Percentiles rank a stretch among this genome's conserved stretches.
phyloP scores from a whole-genome alignment of 2,888 invertebrate species.

The Dermolepida albohirtum region DNA sequence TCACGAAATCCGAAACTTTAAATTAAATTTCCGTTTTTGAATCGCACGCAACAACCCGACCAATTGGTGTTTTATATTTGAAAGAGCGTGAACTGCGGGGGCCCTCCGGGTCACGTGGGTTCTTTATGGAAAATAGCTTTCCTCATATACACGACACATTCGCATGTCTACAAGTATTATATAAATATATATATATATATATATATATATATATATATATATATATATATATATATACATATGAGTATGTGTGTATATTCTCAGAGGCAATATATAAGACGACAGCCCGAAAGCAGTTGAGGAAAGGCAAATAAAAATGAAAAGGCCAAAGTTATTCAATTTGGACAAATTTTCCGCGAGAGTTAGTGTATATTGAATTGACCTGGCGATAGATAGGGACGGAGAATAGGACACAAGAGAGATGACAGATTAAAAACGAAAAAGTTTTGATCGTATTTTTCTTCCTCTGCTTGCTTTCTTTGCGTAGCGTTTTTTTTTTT shows the following conservation, averaged over 20 bases:
- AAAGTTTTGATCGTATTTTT: constrained; percentile 18
- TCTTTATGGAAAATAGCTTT: constrained; percentile 60
- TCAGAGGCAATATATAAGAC: constrained; percentile 56
- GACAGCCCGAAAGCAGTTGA: constrained; percentile 41
- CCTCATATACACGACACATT: constrained; percentile 44
- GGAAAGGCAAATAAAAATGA: constrained; percentile 60
- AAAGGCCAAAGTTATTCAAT: constrained; percentile 64
- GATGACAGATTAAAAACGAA: constrained; percentile 14
- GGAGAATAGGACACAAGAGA: constrained; percentile 23
- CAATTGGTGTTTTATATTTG: constrained; percentile 63
- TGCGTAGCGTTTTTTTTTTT: constrained; percentile 9
- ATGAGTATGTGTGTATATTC: constrained; percentile 48
- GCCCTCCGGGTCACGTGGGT: constrained; percentile 47
- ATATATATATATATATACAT: constrained; percentile 9
- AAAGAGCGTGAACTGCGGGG: constrained; percentile 51
- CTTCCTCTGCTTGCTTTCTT: constrained; percentile 5
- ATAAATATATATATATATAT: no score
- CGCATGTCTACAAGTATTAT: constrained; percentile 2
- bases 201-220: no score
- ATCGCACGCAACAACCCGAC: constrained; percentile 65
- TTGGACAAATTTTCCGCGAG: constrained; percentile 62
- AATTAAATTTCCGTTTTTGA: constrained; percentile 66
- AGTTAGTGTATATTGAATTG: constrained; percentile 60
- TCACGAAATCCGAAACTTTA: constrained; percentile 63
- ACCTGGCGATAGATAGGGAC: constrained; percentile 47